Conservation (phyloP, 1,140 invertebrate genomes). For the Philopotamus ludificatus region DNA sequence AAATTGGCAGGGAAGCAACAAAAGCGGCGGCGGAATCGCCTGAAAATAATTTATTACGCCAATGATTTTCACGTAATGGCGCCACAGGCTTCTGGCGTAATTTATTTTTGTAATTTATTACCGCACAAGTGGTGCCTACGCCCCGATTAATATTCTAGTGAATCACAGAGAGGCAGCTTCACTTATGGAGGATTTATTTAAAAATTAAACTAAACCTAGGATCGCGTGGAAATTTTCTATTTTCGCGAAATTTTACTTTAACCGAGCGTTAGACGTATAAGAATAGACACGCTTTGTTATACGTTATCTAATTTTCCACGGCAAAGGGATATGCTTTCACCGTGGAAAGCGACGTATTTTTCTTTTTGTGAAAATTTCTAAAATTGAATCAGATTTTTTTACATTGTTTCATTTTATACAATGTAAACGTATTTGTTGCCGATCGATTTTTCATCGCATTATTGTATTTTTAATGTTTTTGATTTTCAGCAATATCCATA, state of each 20-base stretch:
- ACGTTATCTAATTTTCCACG: conserved; percentile 36
- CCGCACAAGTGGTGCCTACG: neutral
- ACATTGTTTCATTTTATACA: too few species aligned
- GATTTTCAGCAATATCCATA: too few species aligned
- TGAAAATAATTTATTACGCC: conserved; percentile 37
- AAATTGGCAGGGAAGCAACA: conserved; percentile 32
- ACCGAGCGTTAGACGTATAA: neutral
- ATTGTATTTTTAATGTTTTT: conserved; percentile 11
- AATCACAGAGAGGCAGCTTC: too few species aligned
- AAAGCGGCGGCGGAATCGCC: conserved; percentile 26
- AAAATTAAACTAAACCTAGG: too few species aligned
- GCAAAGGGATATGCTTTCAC: conserved; percentile 16
- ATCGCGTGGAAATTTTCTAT: too few species aligned
- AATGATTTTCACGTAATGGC: conserved; percentile 37
- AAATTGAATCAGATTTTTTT: conserved; percentile 23
- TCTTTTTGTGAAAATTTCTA: conserved; percentile 1
- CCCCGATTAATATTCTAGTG: too few species aligned
- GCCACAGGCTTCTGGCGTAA: conserved; percentile 15
- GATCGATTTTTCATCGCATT: neutral
- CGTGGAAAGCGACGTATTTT: neutral
- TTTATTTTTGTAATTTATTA: conserved; percentile 25
- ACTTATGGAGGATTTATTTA: too few species aligned
- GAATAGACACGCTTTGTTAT: conserved; percentile 20
- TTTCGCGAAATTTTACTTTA: too few species aligned
- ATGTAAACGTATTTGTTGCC: too few species aligned